Evolutionary conservation across 2,888 invertebrate genomes (phyloP).

Genomic region (Augiades crinisus): DNA sequence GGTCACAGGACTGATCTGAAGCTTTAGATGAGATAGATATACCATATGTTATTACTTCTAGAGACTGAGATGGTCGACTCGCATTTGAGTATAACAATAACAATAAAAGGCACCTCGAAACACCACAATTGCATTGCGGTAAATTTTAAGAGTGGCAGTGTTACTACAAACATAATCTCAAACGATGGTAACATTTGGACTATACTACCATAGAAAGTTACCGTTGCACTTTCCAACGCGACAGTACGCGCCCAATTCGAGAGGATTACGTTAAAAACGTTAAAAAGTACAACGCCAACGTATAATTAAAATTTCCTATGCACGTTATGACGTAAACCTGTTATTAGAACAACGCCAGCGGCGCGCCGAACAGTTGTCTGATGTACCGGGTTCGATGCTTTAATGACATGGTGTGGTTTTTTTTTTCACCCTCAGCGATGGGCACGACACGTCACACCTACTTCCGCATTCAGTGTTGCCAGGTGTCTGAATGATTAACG

Average conservation of each 20-base stretch:
- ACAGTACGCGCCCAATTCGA: conserved; percentile 42
- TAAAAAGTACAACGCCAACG: conserved; percentile 38
- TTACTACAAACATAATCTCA: not conserved
- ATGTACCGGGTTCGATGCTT: conserved; percentile 29
- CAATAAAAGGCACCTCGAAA: too few species aligned
- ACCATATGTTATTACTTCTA: too few species aligned
- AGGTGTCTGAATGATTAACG: too few species aligned
- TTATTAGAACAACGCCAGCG: conserved; percentile 38
- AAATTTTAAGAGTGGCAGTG: too few species aligned
- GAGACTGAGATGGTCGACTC: too few species aligned
- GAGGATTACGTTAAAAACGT: conserved; percentile 44
- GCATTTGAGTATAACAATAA: too few species aligned
- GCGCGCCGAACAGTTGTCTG: conserved; percentile 35
- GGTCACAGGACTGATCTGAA: too few species aligned
- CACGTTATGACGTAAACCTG: conserved; percentile 27
- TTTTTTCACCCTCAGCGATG: not conserved
- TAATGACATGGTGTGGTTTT: conserved; percentile 14
- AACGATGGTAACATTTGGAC: too few species aligned
- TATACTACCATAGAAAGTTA: too few species aligned
- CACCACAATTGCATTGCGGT: too few species aligned
- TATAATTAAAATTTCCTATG: conserved; percentile 35
- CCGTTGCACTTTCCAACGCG: conserved; percentile 29
- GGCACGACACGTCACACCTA: not conserved
- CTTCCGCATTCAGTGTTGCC: too few species aligned
- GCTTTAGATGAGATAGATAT: too few species aligned